These are phyloP conservation scores for Discoglossus pictus DNA, from an alignment of 2,797 vertebrate genomes.

Conservation along the genomic window DNA sequence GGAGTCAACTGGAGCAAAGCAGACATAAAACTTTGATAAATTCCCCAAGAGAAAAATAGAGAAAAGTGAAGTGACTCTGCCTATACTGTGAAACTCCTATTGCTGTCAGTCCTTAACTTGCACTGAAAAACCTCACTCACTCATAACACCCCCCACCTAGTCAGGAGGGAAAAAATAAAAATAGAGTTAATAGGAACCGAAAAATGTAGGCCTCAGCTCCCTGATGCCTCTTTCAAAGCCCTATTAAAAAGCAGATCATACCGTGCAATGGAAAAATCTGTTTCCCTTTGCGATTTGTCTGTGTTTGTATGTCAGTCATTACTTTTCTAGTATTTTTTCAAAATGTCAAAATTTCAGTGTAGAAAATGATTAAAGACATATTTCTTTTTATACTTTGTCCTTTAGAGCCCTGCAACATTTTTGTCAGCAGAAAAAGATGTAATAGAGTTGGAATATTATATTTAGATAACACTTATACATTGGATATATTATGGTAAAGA, in stretches of 20 bases:
- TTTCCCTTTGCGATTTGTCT: slow-evolving; percentile 35
- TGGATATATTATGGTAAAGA: no score
- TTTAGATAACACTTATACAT: background rate
- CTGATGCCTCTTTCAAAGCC: slow-evolving; percentile 41
- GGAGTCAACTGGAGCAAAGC: no score
- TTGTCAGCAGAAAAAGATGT: slow-evolving; percentile 27
- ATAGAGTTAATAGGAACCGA: slow-evolving; percentile 27
- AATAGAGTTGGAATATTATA: slow-evolving; percentile 4
- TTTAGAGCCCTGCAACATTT: slow-evolving; percentile 2
- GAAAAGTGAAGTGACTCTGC: no score
- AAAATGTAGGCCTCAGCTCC: slow-evolving; percentile 48
- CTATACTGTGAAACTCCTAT: background rate
- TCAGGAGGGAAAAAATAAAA: slow-evolving; percentile 45
- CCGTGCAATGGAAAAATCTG: slow-evolving; percentile 34
- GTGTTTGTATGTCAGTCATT: slow-evolving; percentile 10
- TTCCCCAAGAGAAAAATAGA: no score
- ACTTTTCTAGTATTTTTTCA: slow-evolving; percentile 26
- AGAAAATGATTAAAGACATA: slow-evolving; percentile 9
- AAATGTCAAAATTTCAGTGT: slow-evolving; percentile 22
- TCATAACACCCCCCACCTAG: slow-evolving; percentile 10
- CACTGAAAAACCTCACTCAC: background rate
- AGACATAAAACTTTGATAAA: no score
- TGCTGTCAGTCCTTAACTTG: background rate
- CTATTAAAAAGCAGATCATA: slow-evolving; percentile 43
- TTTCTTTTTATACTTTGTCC: background rate